Evolutionary conservation across 2,888 invertebrate genomes (phyloP).

Genomic region (Dicranocentrus wangi): DNA sequence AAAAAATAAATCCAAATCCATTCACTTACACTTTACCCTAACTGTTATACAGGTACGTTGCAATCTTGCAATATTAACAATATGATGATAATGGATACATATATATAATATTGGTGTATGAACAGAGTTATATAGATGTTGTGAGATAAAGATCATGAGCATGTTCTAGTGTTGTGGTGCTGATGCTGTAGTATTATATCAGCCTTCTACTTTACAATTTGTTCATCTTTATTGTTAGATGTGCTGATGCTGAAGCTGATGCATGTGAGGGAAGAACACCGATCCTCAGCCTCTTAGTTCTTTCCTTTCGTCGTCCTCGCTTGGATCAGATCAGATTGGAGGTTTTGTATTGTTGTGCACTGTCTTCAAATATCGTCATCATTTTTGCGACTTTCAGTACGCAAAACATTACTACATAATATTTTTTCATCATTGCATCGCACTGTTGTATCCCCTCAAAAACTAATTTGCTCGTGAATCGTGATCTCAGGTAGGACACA

Average conservation of each 20-base stretch:
- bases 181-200: too few species aligned
- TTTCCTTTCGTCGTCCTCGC: not conserved
- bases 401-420: not conserved
- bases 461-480: slow-evolving; percentile 45
- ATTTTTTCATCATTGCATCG: not conserved
- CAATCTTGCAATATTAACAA: too few species aligned
- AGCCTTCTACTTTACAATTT: slow-evolving; percentile 24
- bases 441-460: not conserved
- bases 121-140: too few species aligned
- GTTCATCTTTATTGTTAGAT: slow-evolving; percentile 13
- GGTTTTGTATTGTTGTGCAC: not conserved
- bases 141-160: too few species aligned
- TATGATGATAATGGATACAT: not conserved
- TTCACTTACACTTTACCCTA: slow-evolving; percentile 19
- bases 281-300: too few species aligned
- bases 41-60: slow-evolving; percentile 12
- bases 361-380: not conserved
- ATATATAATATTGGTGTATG: not conserved
- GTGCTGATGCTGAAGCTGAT: not conserved
- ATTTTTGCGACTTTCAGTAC: not conserved
- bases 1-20: slow-evolving; percentile 27
- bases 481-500: slow-evolving; percentile 32
- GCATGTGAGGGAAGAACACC: not conserved
- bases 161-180: too few species aligned
- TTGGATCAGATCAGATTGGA: not conserved